Evolutionary conservation across 2,797 vertebrate species (phyloP), one percentile per base, ranked within the genome.

Genomic region (Diplodus sargus): DNA sequence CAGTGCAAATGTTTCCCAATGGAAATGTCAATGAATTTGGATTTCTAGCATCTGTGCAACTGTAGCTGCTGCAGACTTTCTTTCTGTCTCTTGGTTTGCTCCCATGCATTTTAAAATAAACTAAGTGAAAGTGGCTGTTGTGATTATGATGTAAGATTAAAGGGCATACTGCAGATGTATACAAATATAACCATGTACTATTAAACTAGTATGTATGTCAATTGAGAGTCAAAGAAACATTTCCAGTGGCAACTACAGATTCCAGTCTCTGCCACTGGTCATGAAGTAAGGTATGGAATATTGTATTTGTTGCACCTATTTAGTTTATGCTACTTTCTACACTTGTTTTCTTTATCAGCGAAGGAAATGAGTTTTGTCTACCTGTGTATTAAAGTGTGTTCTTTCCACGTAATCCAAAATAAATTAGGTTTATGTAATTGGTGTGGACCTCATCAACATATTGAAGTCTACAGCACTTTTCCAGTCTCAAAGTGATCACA

Each of bases 1-100:
- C 78, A 75, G 68, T 72, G 66, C 34, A 78, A 79, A 82, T 74
- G 22, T 59, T 84, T 90, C 48, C 73, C 72, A 62, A 67, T 81
- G 18, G 42, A 83, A 79, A 80, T 68, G 59, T 79, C 70, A 70
- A 48, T 83, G 42, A 39, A 73, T 82, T 69, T 69, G 75, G 30
- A 8, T 63, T 73, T 76, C 51, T 23, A 60, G 67, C 71, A 68
- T 43, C 18, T 57, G 43, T 65, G 49, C 52, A 17, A 54, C 53
- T 79, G 61, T 49, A 61, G 54, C 66, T 78, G 63, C 61, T 61
- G 57, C n/a, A 66, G 60, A 67, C 9, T 22, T 63, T 72, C 23
- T 49, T 12, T 74, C 16, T 74, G 34, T 58, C 42, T 67, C 18
- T 53, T 23, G 39, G 12, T 43, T 47, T 20, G 54, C n/a, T 56